A percentile compares a stretch with the other conserved stretches of the same genome.
Evolutionary conservation across 1,140 invertebrate genomes (phyloP).

Genomic region (Calephelis virginiensis): DNA sequence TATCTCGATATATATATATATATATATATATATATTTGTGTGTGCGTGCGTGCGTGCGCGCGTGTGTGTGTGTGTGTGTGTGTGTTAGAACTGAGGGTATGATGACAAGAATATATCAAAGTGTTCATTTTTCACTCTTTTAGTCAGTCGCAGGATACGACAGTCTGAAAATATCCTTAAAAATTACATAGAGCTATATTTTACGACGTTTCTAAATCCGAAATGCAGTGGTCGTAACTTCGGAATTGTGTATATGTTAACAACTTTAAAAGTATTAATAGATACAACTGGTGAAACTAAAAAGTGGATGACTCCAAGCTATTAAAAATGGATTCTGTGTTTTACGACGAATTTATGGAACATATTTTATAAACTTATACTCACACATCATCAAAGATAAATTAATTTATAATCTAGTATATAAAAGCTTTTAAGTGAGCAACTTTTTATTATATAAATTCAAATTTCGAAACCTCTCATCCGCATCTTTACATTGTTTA

Average conservation of each 20-base stretch:
- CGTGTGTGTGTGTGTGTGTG: no score
- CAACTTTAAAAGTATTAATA: conserved; percentile 7
- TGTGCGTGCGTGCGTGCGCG: no score
- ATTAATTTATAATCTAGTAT: conserved; percentile 27
- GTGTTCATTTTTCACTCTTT: no score
- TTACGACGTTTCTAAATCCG: conserved; percentile 7
- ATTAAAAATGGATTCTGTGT: conserved; percentile 3
- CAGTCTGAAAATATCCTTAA: not conserved
- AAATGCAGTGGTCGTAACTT: conserved; percentile 11
- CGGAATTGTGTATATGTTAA: conserved; percentile 3
- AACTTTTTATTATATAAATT: no score
- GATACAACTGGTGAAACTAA: conserved; percentile 5
- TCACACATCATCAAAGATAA: conserved; percentile 32
- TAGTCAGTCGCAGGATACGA: no score
- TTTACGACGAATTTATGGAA: conserved; percentile 7
- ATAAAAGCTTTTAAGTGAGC: no score
- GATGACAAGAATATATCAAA: no score
- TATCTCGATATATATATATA: no score
- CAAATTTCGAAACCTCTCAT: no score
- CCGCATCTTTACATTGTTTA: no score
- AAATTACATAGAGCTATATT: not conserved
- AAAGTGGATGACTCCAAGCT: not conserved
- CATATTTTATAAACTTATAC: not conserved
- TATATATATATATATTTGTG: no score
- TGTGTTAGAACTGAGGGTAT: no score